Percentiles rank a stretch among this genome's conserved stretches.
phyloP scores from a whole-genome alignment of 2,113 vertebrate genomes.

The Collichthys lucidus region DNA sequence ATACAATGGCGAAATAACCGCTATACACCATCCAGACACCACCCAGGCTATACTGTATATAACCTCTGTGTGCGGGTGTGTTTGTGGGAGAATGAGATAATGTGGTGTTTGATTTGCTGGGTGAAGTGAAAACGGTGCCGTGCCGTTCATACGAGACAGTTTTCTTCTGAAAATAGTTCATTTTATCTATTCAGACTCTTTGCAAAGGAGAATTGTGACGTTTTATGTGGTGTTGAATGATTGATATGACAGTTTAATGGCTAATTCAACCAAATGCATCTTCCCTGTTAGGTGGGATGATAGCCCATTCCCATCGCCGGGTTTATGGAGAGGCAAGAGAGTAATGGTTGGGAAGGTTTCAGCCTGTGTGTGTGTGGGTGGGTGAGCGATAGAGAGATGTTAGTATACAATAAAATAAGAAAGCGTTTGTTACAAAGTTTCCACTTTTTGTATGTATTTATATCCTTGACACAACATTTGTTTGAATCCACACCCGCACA shows the following conservation, averaged over 20 bases:
- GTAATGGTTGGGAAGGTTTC: background rate
- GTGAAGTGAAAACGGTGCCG: constrained; percentile 8
- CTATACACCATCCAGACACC: constrained; percentile 4
- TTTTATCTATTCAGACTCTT: constrained; percentile 61
- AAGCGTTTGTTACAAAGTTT: too few relatives aligned
- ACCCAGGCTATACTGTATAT: background rate
- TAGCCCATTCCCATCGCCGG: constrained; percentile 1
- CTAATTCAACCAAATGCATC: constrained; percentile 68
- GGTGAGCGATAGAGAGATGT: background rate
- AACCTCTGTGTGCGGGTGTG: background rate
- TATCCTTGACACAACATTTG: background rate
- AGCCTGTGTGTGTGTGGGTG: constrained; percentile 2
- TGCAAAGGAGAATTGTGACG: constrained; percentile 34
- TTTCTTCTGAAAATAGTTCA: constrained; percentile 41
- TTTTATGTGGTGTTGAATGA: constrained; percentile 68
- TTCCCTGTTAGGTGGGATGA: constrained; percentile 52
- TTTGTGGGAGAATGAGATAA: background rate
- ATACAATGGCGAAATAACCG: constrained; percentile 2
- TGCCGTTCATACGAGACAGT: constrained; percentile 21
- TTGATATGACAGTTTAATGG: constrained; percentile 71
- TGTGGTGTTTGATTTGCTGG: constrained; percentile 23
- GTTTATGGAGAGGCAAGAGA: background rate
- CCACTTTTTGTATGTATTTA: too few relatives aligned
- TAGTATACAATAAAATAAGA: background rate
- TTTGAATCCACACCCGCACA: background rate